These are phyloP conservation scores for Ommatoiulus sabulosus DNA, from an alignment of 2,888 invertebrate species.

Conservation along the genomic window DNA sequence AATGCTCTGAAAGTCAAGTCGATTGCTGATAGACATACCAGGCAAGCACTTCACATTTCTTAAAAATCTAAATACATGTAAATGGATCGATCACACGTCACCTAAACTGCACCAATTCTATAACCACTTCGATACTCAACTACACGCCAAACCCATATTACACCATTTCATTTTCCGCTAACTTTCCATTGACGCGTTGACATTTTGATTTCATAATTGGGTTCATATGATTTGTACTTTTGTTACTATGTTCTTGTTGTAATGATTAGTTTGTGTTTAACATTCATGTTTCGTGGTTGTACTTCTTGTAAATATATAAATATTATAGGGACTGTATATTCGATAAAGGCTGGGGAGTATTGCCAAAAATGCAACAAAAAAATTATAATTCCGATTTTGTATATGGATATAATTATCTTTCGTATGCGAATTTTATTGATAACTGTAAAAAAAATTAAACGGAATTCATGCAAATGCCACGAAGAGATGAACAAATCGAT, in stretches of 20 bases:
- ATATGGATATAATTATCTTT: constrained; percentile 47
- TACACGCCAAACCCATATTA: not conserved
- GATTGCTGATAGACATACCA: not conserved
- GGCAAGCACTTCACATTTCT: not conserved
- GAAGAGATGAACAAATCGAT: constrained; percentile 9
- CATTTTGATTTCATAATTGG: constrained; percentile 4
- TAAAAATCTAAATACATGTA: not conserved
- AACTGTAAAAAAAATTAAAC: constrained; percentile 42
- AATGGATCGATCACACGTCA: not conserved
- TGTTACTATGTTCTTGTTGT: constrained; percentile 21
- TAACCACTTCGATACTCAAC: not conserved
- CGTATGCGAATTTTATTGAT: constrained; percentile 37
- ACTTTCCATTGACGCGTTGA: not conserved
- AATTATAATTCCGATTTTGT: constrained; percentile 30
- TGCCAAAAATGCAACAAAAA: constrained; percentile 42
- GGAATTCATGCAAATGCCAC: constrained; percentile 12
- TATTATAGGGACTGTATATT: constrained; percentile 40
- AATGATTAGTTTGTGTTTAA: constrained; percentile 37
- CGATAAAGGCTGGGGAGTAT: constrained; percentile 25
- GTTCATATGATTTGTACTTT: constrained; percentile 37
- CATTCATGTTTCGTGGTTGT: constrained; percentile 21
- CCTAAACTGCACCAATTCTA: not conserved
- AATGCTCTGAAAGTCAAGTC: not conserved
- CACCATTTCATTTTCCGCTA: constrained; percentile 15
- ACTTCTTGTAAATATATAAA: constrained; percentile 48